Evolutionary conservation across 2,113 vertebrate genomes (phyloP).

Genomic region (Microtus ochrogaster): DNA sequence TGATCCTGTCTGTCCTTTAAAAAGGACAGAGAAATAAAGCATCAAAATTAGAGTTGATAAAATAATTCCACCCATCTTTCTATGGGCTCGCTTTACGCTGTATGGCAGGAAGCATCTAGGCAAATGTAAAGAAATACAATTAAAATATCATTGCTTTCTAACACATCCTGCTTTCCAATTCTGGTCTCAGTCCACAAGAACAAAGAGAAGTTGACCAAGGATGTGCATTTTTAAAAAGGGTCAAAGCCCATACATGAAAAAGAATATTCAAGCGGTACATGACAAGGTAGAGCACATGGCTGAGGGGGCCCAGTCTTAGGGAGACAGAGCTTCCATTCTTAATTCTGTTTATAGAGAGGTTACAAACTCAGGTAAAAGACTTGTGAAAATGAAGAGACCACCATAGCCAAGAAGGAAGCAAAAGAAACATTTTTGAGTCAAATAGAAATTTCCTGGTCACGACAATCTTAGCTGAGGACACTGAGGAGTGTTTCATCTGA

Average conservation of each 20-base stretch:
- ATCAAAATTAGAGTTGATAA: constrained; percentile 19
- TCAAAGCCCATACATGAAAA: not conserved
- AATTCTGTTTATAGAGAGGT: not conserved
- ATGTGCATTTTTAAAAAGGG: not conserved
- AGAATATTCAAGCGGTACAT: not conserved
- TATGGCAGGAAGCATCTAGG: constrained; percentile 37
- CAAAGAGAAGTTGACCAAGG: not conserved
- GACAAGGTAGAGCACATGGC: not conserved
- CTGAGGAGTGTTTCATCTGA: not conserved
- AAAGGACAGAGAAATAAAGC: not conserved
- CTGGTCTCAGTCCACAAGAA: not conserved
- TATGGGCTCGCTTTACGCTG: not conserved
- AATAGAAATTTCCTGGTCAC: not conserved
- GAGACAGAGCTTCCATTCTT: not conserved
- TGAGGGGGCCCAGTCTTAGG: not conserved
- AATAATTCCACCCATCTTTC: constrained; percentile 15
- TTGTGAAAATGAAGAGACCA: not conserved
- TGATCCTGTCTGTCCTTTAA: not conserved
- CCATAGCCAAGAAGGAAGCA: not conserved
- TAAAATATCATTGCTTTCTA: constrained; percentile 8
- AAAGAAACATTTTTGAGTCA: not conserved
- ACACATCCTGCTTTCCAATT: not conserved
- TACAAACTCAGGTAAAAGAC: not conserved
- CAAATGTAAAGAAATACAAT: not conserved
- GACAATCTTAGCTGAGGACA: not conserved